Conservation (phyloP, 2,113 vertebrate genomes). For the Atlantisia rogersi region DNA sequence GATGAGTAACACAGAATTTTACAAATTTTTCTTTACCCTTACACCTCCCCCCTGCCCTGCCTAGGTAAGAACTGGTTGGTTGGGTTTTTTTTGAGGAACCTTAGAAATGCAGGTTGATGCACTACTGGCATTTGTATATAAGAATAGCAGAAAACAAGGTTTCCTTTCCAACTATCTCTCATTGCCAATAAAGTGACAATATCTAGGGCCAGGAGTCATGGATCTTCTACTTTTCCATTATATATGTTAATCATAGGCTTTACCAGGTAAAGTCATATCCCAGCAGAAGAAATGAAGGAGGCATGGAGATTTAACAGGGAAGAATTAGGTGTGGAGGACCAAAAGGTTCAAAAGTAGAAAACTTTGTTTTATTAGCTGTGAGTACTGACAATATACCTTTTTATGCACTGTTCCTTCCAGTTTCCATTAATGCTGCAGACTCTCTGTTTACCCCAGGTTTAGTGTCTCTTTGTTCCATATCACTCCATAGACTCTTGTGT, state of each 20-base stretch:
- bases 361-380: not conserved
- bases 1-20: not conserved
- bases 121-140: not conserved
- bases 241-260: not conserved
- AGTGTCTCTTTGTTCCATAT: not conserved
- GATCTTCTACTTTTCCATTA: not conserved
- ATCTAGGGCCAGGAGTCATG: not conserved
- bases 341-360: not conserved
- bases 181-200: not conserved
- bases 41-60: fast-evolving
- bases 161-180: not conserved
- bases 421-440: not conserved
- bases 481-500: not conserved
- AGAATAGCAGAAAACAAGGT: fast-evolving
- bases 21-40: not conserved
- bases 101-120: not conserved
- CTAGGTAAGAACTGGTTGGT: not conserved
- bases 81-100: not conserved
- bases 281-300: not conserved
- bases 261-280: not conserved
- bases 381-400: not conserved
- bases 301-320: not conserved
- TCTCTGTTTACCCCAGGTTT: not conserved
- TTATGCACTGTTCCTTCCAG: not conserved
- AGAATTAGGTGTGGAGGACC: not conserved